phyloP scores from a whole-genome alignment of 2,113 vertebrate species.

The Prolemur simus region DNA sequence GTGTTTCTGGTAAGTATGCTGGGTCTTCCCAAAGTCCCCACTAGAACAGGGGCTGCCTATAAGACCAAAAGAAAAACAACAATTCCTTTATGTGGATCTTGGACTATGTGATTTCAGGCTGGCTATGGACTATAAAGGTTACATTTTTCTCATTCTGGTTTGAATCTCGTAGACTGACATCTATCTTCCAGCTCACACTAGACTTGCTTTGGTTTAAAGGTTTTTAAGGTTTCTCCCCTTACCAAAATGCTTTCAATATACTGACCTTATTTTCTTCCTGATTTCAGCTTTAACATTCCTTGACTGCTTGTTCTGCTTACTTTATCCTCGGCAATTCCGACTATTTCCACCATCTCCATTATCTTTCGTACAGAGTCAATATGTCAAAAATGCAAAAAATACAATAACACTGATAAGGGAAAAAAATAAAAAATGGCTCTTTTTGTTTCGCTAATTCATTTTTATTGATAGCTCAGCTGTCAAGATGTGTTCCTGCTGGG shows the following conservation, averaged over 20 bases:
- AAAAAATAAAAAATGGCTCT: neutral
- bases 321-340: neutral
- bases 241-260: neutral
- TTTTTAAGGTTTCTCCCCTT: neutral
- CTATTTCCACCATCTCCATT: neutral
- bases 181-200: neutral
- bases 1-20: neutral
- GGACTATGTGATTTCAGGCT: neutral
- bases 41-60: neutral
- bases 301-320: neutral
- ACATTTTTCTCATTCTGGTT: neutral
- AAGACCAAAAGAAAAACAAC: neutral
- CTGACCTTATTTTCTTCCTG: neutral
- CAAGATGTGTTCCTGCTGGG: neutral
- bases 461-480: neutral
- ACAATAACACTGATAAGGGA: neutral
- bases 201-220: neutral
- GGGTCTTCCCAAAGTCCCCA: neutral
- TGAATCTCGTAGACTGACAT: neutral
- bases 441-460: neutral
- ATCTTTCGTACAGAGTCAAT: neutral
- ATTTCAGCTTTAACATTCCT: neutral
- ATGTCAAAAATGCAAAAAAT: neutral
- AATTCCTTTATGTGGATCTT: neutral
- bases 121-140: neutral